These are phyloP conservation scores for Catocala nupta DNA, from an alignment of 2,888 invertebrate species.

Conservation along the genomic window DNA sequence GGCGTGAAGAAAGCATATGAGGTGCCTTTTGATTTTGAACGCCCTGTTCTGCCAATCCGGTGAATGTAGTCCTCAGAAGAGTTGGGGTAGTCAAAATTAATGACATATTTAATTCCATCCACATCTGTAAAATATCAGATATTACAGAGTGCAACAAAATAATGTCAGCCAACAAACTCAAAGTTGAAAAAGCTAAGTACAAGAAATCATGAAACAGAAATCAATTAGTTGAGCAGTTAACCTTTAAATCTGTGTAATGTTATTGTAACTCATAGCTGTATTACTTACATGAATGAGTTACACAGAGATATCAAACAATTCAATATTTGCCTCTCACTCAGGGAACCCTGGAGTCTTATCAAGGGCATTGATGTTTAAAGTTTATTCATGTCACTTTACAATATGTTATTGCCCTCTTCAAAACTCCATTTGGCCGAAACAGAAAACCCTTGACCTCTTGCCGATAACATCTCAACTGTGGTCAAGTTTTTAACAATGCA, in stretches of 20 bases:
- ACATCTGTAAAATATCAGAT: slow-evolving; percentile 90
- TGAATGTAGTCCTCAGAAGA: slow-evolving; percentile 98
- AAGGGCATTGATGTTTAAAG: slow-evolving; percentile 69
- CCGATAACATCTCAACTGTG: slow-evolving; percentile 75
- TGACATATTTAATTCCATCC: slow-evolving; percentile 98
- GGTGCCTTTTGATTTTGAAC: slow-evolving; percentile 95
- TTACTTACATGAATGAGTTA: slow-evolving; percentile 86
- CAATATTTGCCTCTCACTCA: slow-evolving; percentile 85
- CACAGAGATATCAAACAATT: slow-evolving; percentile 74
- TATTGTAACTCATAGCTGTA: slow-evolving; percentile 79
- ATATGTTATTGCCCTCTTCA: slow-evolving; percentile 73
- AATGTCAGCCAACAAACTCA: slow-evolving; percentile 31
- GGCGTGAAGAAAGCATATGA: slow-evolving; percentile 98
- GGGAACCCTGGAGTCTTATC: slow-evolving; percentile 84
- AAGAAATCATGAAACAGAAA: slow-evolving; percentile 30
- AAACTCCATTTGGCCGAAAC: slow-evolving; percentile 86
- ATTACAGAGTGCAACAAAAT: slow-evolving; percentile 35
- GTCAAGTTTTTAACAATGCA: slow-evolving; percentile 88
- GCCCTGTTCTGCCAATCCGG: slow-evolving; percentile 97
- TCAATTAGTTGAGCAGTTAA: slow-evolving; percentile 30
- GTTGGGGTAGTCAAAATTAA: slow-evolving; percentile 98
- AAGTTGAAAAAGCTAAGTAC: slow-evolving; percentile 21
- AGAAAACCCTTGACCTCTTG: slow-evolving; percentile 87
- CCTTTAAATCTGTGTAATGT: slow-evolving; percentile 51
- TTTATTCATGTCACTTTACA: slow-evolving; percentile 50